Conservation (phyloP, 2,113 vertebrate species). For the Micromys minutus region DNA sequence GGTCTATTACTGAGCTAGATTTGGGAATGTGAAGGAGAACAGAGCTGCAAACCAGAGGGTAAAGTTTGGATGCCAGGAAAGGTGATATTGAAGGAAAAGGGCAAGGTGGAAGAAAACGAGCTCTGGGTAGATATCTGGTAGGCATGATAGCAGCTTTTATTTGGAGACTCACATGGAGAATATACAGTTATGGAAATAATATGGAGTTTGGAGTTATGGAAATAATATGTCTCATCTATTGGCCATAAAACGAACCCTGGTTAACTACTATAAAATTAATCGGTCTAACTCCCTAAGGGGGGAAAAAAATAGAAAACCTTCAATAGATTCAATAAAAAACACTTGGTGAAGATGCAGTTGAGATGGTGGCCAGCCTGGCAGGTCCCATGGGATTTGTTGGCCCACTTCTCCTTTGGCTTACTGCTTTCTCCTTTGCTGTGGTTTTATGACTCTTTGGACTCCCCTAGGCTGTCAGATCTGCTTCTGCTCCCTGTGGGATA, state of each 20-base stretch:
- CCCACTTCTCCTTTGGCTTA: constrained; percentile 22
- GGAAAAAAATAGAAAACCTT: constrained; percentile 52
- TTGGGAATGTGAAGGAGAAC: background rate
- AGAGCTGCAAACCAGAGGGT: background rate
- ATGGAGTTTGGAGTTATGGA: constrained; percentile 9
- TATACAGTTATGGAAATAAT: background rate
- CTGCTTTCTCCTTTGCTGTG: constrained; percentile 41
- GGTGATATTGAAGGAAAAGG: background rate
- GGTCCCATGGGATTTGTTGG: background rate
- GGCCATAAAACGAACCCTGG: constrained; percentile 56
- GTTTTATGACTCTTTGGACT: constrained; percentile 23
- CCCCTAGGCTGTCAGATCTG: background rate
- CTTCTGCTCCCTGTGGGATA: constrained; percentile 5
- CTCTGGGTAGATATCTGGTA: background rate
- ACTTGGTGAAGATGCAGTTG: constrained; percentile 43
- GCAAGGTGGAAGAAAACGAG: background rate
- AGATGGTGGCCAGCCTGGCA: background rate
- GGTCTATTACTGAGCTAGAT: background rate
- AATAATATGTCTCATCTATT: constrained; percentile 22
- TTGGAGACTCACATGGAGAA: background rate
- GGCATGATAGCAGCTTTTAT: background rate
- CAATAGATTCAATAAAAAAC: constrained; percentile 68
- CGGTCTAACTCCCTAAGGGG: background rate
- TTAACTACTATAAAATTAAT: constrained; percentile 55
- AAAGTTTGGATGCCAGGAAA: background rate